Percentiles rank a stretch among this genome's conserved stretches.
Conservation (phyloP, 2,888 invertebrate species). For the Oligia fasciuncula region DNA sequence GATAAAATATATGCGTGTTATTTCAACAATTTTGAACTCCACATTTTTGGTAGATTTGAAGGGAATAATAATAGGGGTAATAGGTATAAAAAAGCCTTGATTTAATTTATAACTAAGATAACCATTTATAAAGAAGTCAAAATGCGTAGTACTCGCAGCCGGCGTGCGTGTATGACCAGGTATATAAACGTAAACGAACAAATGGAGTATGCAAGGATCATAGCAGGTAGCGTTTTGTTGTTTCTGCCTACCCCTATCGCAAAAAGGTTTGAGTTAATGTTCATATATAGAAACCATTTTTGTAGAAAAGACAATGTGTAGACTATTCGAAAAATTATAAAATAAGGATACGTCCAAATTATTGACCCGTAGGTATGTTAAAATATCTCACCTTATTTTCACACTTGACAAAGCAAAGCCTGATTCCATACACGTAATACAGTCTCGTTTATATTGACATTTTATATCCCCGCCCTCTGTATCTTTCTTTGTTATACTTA, state of each 20-base stretch:
- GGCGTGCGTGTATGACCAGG: not conserved
- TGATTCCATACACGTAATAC: slow-evolving; percentile 81
- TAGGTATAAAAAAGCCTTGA: not conserved
- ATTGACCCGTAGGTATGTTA: slow-evolving; percentile 64
- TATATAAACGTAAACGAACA: not conserved
- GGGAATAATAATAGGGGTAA: not conserved
- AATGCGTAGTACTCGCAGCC: not conserved
- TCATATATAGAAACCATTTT: not conserved
- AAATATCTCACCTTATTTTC: slow-evolving; percentile 72
- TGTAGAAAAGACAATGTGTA: not conserved
- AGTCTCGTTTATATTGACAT: slow-evolving; percentile 80
- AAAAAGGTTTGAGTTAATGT: not conserved
- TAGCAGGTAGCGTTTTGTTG: not conserved
- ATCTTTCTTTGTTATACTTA: slow-evolving; percentile 69
- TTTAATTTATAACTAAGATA: not conserved
- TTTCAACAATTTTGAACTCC: not conserved
- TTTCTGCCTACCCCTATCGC: no score
- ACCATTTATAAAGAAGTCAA: not conserved
- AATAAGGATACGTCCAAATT: slow-evolving; percentile 18
- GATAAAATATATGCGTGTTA: not conserved
- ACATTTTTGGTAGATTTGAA: no score
- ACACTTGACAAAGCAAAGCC: slow-evolving; percentile 79
- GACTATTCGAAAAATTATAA: not conserved
- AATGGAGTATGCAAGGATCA: not conserved
- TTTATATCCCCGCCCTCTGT: slow-evolving; percentile 72